Base-by-base conservation (phyloP, 2,113 vertebrate species). In the Leucoraja erinaceus region DNA sequence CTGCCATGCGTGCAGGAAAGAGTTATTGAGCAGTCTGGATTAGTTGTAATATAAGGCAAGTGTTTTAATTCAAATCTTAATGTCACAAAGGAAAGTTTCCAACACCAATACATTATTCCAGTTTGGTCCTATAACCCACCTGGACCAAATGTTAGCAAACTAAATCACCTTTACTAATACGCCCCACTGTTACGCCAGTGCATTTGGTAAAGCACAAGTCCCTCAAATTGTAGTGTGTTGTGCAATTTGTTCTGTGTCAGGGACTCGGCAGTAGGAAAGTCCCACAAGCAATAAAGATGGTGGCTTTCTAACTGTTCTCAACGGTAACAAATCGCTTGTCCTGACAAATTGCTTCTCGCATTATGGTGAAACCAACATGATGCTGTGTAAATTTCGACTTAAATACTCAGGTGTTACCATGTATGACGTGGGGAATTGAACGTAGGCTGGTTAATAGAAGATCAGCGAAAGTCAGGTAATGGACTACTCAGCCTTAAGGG, bases 301-400 rank as follows among this genome's bases (percentile, higher is more conserved):
- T 88, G 59, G 83, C 83, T 63, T 88, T 61, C 56, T 31, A 88
- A n/a, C 83, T 61, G 25, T 63, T 63, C 59, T 88, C 59, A 88
- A n/a, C 10, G 28, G 63, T 88, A 63, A 84, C 81, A 84, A 88
- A 88, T 88, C 83, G 63, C 83, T 88, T 88, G 83, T 88, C 83
- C 5, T 61, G 59, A 88, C 83, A 88, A 88, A 88, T 88, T 88
- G 83, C 83, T 88, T 88, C n/a, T 59, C 83, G 83, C 63, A 63
- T 88, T 88, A 88, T 63, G 20, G 83, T 5, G 12, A 59, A n/a
- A 31, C 83, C n/a, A n/a, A 88, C 28, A 63, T 61, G n/a, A 88
- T 63, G 61, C 83, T 63, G 59, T 33, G 83, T 63, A 88, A 63
- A 88, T 88, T 88, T 88, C 83, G 63, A 88, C n/a, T 66, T 88